Percentiles rank a stretch among this genome's conserved stretches.
Evolutionary conservation across 2,888 invertebrate species (phyloP).

Genomic region (Drosophila silvestris): DNA sequence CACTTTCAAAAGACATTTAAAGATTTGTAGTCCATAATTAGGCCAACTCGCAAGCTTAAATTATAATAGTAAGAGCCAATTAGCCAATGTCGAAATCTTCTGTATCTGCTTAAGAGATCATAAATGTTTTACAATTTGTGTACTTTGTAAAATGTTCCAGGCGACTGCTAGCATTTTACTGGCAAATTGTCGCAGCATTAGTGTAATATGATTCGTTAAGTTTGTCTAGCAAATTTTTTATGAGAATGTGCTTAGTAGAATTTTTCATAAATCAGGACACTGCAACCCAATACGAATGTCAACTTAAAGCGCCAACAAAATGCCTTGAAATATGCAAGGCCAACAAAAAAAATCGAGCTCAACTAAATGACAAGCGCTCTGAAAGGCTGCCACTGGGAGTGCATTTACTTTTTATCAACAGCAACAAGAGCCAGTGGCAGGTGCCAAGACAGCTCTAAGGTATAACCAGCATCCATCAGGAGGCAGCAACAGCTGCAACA

Average conservation of each 20-base stretch:
- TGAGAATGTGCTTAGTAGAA: constrained; percentile 42
- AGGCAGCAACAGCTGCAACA: constrained; percentile 20
- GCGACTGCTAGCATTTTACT: neutral
- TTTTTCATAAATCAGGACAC: constrained; percentile 58
- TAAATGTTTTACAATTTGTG: neutral
- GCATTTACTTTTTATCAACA: constrained; percentile 59
- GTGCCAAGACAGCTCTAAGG: constrained; percentile 33
- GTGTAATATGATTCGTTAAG: neutral
- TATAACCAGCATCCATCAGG: constrained; percentile 53
- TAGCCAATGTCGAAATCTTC: neutral
- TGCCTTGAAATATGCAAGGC: constrained; percentile 53
- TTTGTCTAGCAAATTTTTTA: constrained; percentile 26
- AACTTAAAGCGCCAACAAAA: constrained; percentile 51
- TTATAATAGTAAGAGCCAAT: neutral
- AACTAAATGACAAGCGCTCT: constrained; percentile 52
- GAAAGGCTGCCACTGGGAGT: constrained; percentile 64
- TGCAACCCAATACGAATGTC: constrained; percentile 57
- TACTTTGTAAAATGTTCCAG: neutral
- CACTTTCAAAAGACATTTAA: neutral
- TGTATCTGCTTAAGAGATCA: neutral
- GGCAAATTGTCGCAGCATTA: neutral
- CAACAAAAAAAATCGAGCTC: constrained; percentile 25
- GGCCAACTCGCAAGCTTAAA: neutral
- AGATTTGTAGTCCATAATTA: neutral
- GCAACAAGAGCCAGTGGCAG: constrained; percentile 29